Conservation (phyloP, 2,113 vertebrate species). For the Elaphurus davidianus region DNA sequence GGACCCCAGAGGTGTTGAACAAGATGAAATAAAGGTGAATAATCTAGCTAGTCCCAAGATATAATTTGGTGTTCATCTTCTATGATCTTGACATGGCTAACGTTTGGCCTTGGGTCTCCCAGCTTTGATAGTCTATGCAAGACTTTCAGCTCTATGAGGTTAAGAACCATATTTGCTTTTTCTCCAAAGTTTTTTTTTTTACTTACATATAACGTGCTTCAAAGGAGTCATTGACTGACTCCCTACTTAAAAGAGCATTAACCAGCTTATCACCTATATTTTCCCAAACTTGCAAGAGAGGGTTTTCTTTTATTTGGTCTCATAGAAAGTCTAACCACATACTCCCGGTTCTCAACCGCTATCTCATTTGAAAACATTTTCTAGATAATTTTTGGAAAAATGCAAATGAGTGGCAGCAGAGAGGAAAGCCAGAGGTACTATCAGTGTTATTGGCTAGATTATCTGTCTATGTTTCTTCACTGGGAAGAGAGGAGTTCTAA, state of each 20-base stretch:
- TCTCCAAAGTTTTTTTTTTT: not conserved
- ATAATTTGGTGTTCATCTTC: not conserved
- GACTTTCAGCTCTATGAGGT: not conserved
- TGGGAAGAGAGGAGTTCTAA: not conserved
- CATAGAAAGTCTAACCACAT: not conserved
- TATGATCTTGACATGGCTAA: not conserved
- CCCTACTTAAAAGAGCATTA: not conserved
- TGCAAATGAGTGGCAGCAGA: not conserved
- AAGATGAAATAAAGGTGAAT: not conserved
- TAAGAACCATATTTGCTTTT: not conserved
- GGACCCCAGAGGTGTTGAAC: fast-evolving
- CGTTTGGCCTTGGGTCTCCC: not conserved
- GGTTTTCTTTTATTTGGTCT: not conserved
- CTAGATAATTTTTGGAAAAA: not conserved
- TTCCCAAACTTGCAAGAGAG: not conserved
- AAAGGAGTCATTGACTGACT: not conserved
- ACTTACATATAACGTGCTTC: not conserved
- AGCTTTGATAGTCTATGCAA: not conserved
- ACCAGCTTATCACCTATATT: not conserved
- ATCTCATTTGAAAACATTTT: not conserved
- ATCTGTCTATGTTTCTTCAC: not conserved
- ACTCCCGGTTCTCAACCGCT: not conserved
- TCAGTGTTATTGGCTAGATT: not conserved
- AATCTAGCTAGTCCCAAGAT: not conserved
- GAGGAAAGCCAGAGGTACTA: not conserved